Conservation (phyloP, 2,888 invertebrate genomes). For the Anarsia innoxiella region DNA sequence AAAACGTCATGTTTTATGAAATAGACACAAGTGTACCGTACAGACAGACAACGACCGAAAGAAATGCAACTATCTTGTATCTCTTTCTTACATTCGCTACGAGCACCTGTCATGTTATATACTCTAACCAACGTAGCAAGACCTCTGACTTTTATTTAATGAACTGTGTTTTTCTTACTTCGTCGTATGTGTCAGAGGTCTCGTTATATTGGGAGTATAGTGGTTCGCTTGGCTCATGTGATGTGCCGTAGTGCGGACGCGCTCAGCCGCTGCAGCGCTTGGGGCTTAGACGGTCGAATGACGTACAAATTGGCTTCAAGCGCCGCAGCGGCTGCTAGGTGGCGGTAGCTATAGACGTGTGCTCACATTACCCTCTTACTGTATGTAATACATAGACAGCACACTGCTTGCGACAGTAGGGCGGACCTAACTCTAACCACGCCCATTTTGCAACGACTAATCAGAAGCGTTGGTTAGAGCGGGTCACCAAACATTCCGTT, state of each 20-base stretch:
- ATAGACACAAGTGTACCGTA: too few relatives aligned
- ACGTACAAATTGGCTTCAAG: too few relatives aligned
- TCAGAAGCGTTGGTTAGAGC: conserved; percentile 12
- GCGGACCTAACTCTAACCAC: conserved; percentile 15
- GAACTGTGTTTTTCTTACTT: too few relatives aligned
- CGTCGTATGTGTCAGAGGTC: too few relatives aligned
- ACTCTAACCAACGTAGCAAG: too few relatives aligned
- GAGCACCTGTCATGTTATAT: conserved; percentile 43
- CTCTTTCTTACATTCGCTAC: conserved; percentile 2
- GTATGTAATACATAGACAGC: conserved; percentile 23
- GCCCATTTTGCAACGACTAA: conserved; percentile 9
- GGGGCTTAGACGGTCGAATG: neutral
- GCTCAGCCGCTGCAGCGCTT: too few relatives aligned
- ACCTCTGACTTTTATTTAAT: too few relatives aligned
- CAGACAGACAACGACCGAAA: too few relatives aligned
- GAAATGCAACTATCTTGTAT: too few relatives aligned
- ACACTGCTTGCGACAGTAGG: conserved; percentile 26
- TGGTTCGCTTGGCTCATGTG: conserved; percentile 39
- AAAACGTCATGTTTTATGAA: too few relatives aligned
- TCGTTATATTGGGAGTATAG: too few relatives aligned
- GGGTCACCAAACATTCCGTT: conserved; percentile 34
- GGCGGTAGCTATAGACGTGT: conserved; percentile 41
- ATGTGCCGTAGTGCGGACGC: conserved; percentile 6
- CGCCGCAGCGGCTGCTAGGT: conserved; percentile 32
- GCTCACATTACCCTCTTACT: conserved; percentile 28